These are phyloP conservation scores for Ephialtes manifestator DNA, from an alignment of 2,888 invertebrate genomes.

Conservation along the genomic window DNA sequence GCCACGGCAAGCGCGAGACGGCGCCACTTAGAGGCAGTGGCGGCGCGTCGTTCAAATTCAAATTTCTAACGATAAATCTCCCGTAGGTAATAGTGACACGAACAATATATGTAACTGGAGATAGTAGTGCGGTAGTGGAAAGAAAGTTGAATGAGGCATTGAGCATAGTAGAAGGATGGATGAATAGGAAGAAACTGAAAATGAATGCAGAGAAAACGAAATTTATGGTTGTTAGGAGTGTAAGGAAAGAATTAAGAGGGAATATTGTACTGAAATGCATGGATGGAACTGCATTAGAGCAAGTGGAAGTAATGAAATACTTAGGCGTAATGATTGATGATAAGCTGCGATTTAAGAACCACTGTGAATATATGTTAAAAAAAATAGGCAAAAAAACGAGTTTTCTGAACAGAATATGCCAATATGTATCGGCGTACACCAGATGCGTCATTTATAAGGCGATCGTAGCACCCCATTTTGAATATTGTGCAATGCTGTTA, in stretches of 20 bases:
- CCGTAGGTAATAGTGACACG: too few species aligned
- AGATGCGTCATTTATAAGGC: slow-evolving; percentile 54
- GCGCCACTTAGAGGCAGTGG: too few species aligned
- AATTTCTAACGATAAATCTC: too few species aligned
- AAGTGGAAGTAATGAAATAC: slow-evolving; percentile 57
- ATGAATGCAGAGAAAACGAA: slow-evolving; percentile 62
- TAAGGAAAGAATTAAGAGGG: slow-evolving; percentile 47
- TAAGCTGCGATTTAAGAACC: slow-evolving; percentile 43
- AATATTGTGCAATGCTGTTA: slow-evolving; percentile 52
- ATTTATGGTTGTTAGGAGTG: slow-evolving; percentile 56
- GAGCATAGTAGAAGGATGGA: slow-evolving; percentile 61
- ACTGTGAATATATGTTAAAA: slow-evolving; percentile 60
- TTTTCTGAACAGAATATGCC: slow-evolving; percentile 58
- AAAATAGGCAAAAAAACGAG: slow-evolving; percentile 58
- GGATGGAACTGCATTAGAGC: slow-evolving; percentile 43
- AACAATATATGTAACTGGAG: slow-evolving; percentile 49
- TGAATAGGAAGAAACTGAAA: slow-evolving; percentile 50
- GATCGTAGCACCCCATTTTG: slow-evolving; percentile 60
- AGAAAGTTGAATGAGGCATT: too few species aligned
- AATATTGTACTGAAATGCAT: slow-evolving; percentile 38
- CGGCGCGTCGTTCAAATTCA: too few species aligned
- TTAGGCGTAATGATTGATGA: slow-evolving; percentile 60
- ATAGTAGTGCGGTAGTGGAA: slow-evolving; percentile 38
- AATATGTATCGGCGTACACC: slow-evolving; percentile 38
- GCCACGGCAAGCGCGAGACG: too few species aligned